A percentile compares a stretch with the other conserved stretches of the same genome.
phyloP scores from a whole-genome alignment of 2,113 vertebrate species.

The Perca flavescens region DNA sequence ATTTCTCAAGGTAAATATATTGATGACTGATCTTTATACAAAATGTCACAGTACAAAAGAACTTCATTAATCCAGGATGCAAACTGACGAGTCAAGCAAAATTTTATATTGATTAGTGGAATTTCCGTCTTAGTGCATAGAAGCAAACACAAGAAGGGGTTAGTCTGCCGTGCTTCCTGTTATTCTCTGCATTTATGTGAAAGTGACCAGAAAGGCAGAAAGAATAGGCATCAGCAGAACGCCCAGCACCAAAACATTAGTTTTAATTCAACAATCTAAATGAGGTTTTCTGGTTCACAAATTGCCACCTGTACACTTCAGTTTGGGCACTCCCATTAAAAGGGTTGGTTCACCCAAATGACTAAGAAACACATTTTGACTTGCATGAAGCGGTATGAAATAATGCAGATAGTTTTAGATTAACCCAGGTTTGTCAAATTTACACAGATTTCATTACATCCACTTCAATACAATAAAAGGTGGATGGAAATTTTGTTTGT shows the following conservation, averaged over 20 bases:
- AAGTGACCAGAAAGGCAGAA: constrained; percentile 40
- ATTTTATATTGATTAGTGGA: constrained; percentile 59
- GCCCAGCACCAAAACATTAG: not conserved
- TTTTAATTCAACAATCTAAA: constrained; percentile 13
- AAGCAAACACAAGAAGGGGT: constrained; percentile 54
- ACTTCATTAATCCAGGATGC: constrained; percentile 55
- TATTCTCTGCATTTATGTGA: constrained; percentile 27
- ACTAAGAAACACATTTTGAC: not conserved
- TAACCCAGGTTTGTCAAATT: not conserved
- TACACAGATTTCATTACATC: not conserved
- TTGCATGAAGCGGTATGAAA: not conserved
- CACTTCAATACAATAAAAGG: not conserved
- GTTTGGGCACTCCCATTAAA: not conserved
- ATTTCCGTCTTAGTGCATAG: constrained; percentile 70
- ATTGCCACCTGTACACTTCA: constrained; percentile 13
- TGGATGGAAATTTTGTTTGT: not conserved
- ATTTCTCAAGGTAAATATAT: constrained; percentile 48
- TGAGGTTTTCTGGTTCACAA: constrained; percentile 22
- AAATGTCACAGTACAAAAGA: constrained; percentile 63
- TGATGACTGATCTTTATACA: constrained; percentile 51
- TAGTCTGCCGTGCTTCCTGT: constrained; percentile 58
- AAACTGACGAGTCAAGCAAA: constrained; percentile 49
- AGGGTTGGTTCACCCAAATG: constrained; percentile 23
- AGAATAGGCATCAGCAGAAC: constrained; percentile 1
- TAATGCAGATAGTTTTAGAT: not conserved